These are phyloP conservation scores for Cricetomys ansorgei DNA, from an alignment of 2,113 vertebrate genomes.

Conservation along the genomic window DNA sequence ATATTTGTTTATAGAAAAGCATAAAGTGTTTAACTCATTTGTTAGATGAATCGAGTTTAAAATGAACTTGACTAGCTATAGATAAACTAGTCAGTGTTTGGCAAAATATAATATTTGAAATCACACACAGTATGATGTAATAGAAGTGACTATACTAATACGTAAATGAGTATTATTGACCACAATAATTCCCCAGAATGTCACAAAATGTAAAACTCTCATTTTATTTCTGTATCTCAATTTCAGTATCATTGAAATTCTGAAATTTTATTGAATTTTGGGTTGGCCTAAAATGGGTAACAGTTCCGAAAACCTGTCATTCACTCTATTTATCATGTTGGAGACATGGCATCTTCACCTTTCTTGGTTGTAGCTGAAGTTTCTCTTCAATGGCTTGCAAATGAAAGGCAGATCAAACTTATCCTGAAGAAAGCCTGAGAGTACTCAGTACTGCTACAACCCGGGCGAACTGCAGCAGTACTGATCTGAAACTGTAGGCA, in stretches of 20 bases:
- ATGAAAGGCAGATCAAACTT: slow-evolving; percentile 43
- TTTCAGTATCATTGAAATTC: neutral
- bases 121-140: neutral
- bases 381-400: slow-evolving; percentile 39
- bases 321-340: neutral
- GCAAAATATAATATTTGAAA: slow-evolving; percentile 24
- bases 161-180: neutral
- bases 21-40: neutral
- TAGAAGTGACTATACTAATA: neutral
- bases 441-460: neutral
- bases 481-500: slow-evolving; percentile 84
- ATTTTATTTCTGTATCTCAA: neutral
- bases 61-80: neutral
- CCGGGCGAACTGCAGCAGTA: neutral
- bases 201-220: neutral
- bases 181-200: neutral
- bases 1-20: neutral
- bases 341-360: neutral
- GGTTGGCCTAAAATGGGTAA: neutral
- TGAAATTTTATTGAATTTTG: slow-evolving; percentile 21
- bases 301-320: slow-evolving; percentile 4
- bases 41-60: neutral
- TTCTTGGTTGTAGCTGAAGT: neutral
- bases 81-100: neutral
- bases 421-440: slow-evolving; percentile 36